phyloP scores from a whole-genome alignment of 2,888 invertebrate genomes.

The Temnothorax rugatulus region DNA sequence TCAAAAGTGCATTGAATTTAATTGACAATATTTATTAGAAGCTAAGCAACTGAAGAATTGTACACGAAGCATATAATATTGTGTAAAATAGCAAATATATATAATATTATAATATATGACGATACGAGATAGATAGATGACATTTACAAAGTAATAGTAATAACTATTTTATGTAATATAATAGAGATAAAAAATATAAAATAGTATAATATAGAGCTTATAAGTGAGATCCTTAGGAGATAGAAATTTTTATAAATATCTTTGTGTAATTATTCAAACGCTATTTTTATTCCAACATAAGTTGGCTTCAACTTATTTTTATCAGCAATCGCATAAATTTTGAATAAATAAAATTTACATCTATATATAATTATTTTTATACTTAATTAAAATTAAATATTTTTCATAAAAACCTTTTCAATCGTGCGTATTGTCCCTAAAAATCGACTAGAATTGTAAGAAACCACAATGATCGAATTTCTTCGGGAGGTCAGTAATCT shows the following conservation, averaged over 20 bases:
- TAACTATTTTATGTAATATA: not conserved
- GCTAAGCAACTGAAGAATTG: not conserved
- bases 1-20: constrained; percentile 7
- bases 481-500: not conserved
- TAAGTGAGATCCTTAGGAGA: not conserved
- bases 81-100: not conserved
- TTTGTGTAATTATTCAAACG: not conserved
- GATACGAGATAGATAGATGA: not conserved
- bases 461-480: constrained; percentile 28
- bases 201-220: not conserved
- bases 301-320: not conserved
- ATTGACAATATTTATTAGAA: not conserved
- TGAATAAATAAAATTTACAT: not conserved
- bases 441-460: constrained; percentile 15
- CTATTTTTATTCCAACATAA: constrained; percentile 1
- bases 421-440: not conserved
- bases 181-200: not conserved
- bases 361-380: not conserved
- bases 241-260: not conserved
- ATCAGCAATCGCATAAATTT: not conserved
- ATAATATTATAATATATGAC: not conserved
- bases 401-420: constrained; percentile 11
- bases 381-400: not conserved
- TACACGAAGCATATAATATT: not conserved
- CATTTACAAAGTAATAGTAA: not conserved